Evolutionary conservation across 1,140 invertebrate genomes (phyloP).

Genomic region (Chironomus striatipennis): DNA sequence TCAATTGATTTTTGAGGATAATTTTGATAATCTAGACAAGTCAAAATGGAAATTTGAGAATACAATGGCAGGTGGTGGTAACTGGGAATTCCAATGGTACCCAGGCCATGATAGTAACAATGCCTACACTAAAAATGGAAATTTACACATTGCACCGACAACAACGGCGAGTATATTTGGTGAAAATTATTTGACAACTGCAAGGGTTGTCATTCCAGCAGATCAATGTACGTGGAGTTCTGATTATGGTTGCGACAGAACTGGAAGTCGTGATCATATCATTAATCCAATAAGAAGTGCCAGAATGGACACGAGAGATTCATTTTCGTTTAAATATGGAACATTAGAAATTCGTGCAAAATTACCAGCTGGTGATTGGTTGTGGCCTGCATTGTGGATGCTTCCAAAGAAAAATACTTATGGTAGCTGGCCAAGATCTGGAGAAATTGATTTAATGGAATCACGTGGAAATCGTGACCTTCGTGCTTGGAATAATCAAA

Average conservation of each 20-base stretch:
- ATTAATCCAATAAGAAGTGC: conserved; percentile 56
- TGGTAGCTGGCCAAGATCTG: conserved; percentile 47
- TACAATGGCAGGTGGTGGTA: conserved; percentile 49
- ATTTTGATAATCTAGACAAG: conserved; percentile 39
- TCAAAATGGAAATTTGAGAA: conserved; percentile 38
- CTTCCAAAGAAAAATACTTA: conserved; percentile 48
- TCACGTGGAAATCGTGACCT: conserved; percentile 49
- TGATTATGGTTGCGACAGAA: conserved; percentile 43
- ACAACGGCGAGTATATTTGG: conserved; percentile 44
- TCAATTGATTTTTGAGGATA: conserved; percentile 46
- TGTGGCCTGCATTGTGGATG: conserved; percentile 60
- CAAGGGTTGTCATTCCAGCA: neutral
- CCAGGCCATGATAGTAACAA: neutral
- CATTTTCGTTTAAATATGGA: conserved; percentile 53
- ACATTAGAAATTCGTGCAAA: conserved; percentile 55
- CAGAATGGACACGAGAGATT: conserved; percentile 47
- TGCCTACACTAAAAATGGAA: neutral
- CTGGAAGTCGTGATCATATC: conserved; percentile 40
- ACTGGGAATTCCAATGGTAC: conserved; percentile 62
- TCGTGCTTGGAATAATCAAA: conserved; percentile 42
- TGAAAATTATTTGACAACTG: conserved; percentile 33
- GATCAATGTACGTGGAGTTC: conserved; percentile 50
- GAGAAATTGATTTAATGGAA: conserved; percentile 49
- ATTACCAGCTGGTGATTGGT: conserved; percentile 60
- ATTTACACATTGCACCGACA: conserved; percentile 43